Evolutionary conservation across 2,113 vertebrate genomes (phyloP), one percentile per base, ranked within the genome.

Genomic region (Mola mola): DNA sequence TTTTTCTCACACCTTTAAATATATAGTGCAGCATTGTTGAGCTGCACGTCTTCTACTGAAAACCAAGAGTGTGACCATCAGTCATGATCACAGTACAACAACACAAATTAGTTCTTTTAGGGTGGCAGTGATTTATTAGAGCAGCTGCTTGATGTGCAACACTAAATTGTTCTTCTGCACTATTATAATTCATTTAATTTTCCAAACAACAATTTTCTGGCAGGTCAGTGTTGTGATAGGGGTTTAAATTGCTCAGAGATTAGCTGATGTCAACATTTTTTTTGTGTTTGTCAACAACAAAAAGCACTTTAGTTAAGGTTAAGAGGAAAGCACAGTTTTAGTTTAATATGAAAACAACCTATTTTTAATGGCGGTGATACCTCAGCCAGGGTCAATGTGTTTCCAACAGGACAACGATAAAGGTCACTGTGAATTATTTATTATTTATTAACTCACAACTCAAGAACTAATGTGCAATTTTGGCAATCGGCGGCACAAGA

Each of bases 131-230:
- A 88, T 89, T 90, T 88, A 88, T 89, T 81, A 80, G 72, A 83
- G 78, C 62, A 48, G 65, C 60, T 77, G 73, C 83, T 81, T 76
- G 82, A 90, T 87, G 78, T 84, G 83, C 75, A 79, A 75, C 67
- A 76, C 69, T 84, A 85, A 87, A 88, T 86, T 81, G 77, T 88
- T 89, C 87, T 88, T 73, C 79, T 87, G 65, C 75, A 73, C 75
- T 82, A 87, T 90, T 82, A 88, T 83, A 86, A 87, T 87, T 88
- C 77, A 85, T 89, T 87, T 75, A 83, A 82, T 90, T 87, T 67
- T 78, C 69, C 63, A 81, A 84, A 84, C 80, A 85, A 72, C 75
- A 67, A 56, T 78, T 83, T 81, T 75, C 65, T 53, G 58, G 78
- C 78, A 81, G 83, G 75, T 85, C 76, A 83, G 69, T 71, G 65